These are phyloP conservation scores for Corythaixoides concolor DNA, from an alignment of 2,113 vertebrate species.

Conservation along the genomic window DNA sequence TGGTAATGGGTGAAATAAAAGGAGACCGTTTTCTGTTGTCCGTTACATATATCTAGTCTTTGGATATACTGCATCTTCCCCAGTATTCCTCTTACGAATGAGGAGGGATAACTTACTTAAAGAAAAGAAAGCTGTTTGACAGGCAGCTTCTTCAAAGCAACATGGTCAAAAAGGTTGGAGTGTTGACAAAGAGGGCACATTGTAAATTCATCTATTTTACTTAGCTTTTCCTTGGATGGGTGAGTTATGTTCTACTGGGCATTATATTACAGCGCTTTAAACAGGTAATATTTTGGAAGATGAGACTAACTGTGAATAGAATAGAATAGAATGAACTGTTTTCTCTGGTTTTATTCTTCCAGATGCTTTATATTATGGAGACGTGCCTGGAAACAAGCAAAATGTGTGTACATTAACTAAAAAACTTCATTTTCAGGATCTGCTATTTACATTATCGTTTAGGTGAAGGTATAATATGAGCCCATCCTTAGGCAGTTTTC, in stretches of 20 bases:
- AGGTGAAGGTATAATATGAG: neutral
- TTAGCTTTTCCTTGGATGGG: neutral
- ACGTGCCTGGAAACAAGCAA: neutral
- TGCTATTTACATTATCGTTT: neutral
- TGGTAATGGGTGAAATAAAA: neutral
- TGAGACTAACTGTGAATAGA: neutral
- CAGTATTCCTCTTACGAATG: neutral
- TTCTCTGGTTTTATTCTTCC: neutral
- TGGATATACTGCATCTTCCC: neutral
- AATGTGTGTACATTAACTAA: neutral
- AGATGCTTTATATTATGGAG: neutral
- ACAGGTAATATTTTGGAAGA: neutral
- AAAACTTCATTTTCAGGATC: neutral
- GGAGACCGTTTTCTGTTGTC: neutral
- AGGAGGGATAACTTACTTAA: neutral
- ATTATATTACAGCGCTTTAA: neutral
- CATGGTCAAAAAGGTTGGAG: neutral
- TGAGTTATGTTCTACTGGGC: neutral
- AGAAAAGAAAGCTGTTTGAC: neutral
- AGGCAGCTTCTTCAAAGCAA: neutral
- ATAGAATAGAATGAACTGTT: neutral
- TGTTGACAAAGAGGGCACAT: neutral
- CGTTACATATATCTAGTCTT: neutral
- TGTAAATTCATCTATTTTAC: neutral
- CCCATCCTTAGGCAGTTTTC: neutral